phyloP scores from a whole-genome alignment of 2,113 vertebrate genomes.

The Anguilla rostrata region DNA sequence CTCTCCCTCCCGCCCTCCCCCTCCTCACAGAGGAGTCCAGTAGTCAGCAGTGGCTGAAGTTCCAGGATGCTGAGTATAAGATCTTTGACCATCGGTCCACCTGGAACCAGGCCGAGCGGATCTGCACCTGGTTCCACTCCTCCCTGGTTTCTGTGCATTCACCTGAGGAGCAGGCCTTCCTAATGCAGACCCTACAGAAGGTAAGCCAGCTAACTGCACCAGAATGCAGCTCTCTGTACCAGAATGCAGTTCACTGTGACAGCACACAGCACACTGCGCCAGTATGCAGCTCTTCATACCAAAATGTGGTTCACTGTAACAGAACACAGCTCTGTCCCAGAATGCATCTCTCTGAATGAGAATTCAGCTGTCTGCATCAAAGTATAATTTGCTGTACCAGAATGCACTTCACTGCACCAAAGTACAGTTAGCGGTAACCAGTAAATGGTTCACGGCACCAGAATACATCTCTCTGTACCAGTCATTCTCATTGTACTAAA shows the following conservation, averaged over 20 bases:
- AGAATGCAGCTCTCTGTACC: neutral
- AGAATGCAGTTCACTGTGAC: neutral
- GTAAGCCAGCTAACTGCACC: conserved; percentile 51
- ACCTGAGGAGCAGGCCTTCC: conserved; percentile 80
- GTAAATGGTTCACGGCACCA: no score
- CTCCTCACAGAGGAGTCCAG: conserved; percentile 54
- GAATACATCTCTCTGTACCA: no score
- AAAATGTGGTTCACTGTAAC: no score
- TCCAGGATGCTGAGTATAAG: conserved; percentile 88
- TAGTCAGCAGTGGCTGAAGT: conserved; percentile 82
- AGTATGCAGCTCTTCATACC: no score
- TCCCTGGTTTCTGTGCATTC: conserved; percentile 84
- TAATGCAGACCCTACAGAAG: conserved; percentile 85
- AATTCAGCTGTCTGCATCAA: no score
- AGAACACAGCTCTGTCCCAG: no score
- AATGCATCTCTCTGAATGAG: no score
- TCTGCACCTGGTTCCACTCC: conserved; percentile 88
- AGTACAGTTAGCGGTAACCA: no score
- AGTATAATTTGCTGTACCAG: no score
- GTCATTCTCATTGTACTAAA: no score
- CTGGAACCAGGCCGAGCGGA: conserved; percentile 88
- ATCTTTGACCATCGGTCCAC: conserved; percentile 91
- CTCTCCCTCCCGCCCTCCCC: neutral
- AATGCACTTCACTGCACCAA: no score
- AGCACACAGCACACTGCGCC: no score